Base-by-base conservation (phyloP, 2,888 invertebrate species). In the Erebia aethiops region DNA sequence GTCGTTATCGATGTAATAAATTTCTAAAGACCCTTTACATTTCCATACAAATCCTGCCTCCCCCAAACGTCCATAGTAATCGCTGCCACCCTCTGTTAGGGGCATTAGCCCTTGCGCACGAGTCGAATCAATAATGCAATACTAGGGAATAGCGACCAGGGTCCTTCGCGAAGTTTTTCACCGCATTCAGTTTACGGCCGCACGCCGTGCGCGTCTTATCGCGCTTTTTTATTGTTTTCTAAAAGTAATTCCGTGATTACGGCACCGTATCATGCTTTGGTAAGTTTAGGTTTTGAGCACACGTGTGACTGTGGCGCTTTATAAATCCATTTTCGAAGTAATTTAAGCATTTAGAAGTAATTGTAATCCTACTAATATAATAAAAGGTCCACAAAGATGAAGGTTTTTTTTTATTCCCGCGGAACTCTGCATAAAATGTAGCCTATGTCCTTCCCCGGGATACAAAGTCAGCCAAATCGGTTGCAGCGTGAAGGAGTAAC, bases 191-290 rank as follows among this genome's bases (percentile, higher is more conserved):
- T 84, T 75, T 72, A 77, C 80, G 75, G 74, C 76, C 77, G 82
- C 79, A 74, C 84, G 83, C 79, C 81, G 80, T 77, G 80, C 79
- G 77, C 78, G 83, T 82, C 85, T 92, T 92, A 92, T 92, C 92
- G 88, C 83, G 51, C 68, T 77, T 87, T 46, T 91, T 92, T 91
- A 91, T 92, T 85, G 90, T 90, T 90, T 86, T 87, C 80, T 79
- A 81, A 91, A 35, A 91, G 88, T 91, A 91, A 92, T 91, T 89
- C 82, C 81, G 83, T 80, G 85, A 86, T 85, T 87, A 84, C 84
- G 85, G 81, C 83, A 79, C 78, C 85, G 85, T 87, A 88, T 84
- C 83, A 93, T 93, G 92, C 92, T 84, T 84, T 92, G 92, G 92
- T 93, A 87, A 79, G 92, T 90, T 81, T 81, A 84, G 83, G 83